Evolutionary conservation across 1,140 invertebrate species (phyloP).

Genomic region (Arctopsyche grandis): DNA sequence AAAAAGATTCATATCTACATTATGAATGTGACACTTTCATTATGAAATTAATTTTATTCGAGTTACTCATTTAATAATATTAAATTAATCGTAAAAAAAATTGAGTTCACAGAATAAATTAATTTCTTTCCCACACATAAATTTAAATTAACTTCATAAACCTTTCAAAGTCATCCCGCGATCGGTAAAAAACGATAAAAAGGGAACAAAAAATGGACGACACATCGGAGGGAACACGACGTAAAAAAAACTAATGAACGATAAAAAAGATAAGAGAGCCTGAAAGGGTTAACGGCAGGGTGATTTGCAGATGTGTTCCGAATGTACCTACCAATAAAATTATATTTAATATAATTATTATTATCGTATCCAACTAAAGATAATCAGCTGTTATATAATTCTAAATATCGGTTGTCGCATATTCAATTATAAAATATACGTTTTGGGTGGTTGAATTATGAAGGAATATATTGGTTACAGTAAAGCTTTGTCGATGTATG

Average conservation of each 20-base stretch:
- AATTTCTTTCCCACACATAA: constrained; percentile 55
- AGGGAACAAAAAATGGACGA: constrained; percentile 40
- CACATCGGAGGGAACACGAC: constrained; percentile 16
- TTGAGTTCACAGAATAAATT: constrained; percentile 44
- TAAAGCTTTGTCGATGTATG: too few species aligned
- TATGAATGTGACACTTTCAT: too few species aligned
- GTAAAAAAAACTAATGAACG: constrained; percentile 49
- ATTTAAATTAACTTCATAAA: constrained; percentile 55
- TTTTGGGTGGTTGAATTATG: too few species aligned
- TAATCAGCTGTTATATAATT: too few species aligned
- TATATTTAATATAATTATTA: background rate
- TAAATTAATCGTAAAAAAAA: background rate
- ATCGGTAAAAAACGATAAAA: constrained; percentile 52
- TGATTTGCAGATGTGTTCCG: constrained; percentile 37
- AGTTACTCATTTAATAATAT: too few species aligned
- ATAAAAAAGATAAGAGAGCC: constrained; percentile 42
- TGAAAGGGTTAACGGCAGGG: constrained; percentile 51
- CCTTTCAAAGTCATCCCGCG: constrained; percentile 53
- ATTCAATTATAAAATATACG: too few species aligned
- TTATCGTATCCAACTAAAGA: too few species aligned
- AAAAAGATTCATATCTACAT: too few species aligned
- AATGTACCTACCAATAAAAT: background rate
- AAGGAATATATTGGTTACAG: too few species aligned
- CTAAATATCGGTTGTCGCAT: too few species aligned
- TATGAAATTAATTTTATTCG: too few species aligned